Conservation (phyloP, 2,888 invertebrate species). For the Sphaerophoria rueppellii region DNA sequence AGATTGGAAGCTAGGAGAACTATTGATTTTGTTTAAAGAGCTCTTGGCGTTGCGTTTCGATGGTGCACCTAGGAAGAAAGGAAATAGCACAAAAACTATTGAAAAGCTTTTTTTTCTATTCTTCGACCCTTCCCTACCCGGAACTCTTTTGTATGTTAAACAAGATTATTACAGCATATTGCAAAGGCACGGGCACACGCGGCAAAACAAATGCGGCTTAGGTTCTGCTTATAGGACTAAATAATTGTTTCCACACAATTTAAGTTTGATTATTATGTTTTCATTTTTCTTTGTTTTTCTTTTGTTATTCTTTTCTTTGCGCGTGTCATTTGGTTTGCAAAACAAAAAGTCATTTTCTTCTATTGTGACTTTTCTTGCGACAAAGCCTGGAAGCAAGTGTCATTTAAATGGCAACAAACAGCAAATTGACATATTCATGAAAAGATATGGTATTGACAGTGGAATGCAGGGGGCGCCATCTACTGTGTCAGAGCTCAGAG, state of each 20-base stretch:
- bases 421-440: neutral
- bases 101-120: slow-evolving; percentile 6
- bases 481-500: no score
- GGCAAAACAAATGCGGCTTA: no score
- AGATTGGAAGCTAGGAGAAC: neutral
- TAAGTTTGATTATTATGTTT: slow-evolving; percentile 22
- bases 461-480: no score
- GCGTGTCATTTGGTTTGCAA: neutral
- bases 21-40: slow-evolving; percentile 37
- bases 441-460: neutral
- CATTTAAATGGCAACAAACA: neutral
- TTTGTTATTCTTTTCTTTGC: neutral
- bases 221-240: neutral
- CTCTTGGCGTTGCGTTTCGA: slow-evolving; percentile 5
- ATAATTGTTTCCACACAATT: slow-evolving; percentile 31
- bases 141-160: slow-evolving; percentile 2
- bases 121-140: neutral
- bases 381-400: neutral
- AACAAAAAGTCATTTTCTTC: slow-evolving; percentile 4
- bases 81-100: neutral
- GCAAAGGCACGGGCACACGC: no score
- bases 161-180: slow-evolving; percentile 1
- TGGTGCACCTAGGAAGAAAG: slow-evolving; percentile 16
- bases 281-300: neutral
- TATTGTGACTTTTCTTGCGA: neutral